These are phyloP conservation scores for Ichneumon xanthorius DNA, from an alignment of 2,888 invertebrate species.

Conservation along the genomic window DNA sequence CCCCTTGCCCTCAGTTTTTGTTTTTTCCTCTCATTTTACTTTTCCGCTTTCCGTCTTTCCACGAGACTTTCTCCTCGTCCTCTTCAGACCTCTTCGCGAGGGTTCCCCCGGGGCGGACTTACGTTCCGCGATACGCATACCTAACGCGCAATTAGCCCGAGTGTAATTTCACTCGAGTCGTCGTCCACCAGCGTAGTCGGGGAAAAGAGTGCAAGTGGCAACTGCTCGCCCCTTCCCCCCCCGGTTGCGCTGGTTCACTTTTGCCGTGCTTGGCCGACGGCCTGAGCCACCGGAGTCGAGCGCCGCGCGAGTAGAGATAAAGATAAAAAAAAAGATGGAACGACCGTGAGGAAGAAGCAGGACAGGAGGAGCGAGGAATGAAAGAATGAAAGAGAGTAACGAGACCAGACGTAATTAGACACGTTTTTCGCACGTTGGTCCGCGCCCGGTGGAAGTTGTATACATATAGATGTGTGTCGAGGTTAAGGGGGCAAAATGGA, in stretches of 20 bases:
- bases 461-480: conserved; percentile 4
- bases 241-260: neutral
- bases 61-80: conserved; percentile 9
- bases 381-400: conserved; percentile 48
- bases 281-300: conserved; percentile 30
- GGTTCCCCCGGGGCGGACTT: conserved; percentile 15
- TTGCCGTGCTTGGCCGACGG: conserved; percentile 17
- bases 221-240: neutral
- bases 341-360: neutral
- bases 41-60: neutral
- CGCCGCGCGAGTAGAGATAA: conserved; percentile 27
- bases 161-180: conserved; percentile 74
- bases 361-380: neutral
- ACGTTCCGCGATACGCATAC: conserved; percentile 69
- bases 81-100: neutral
- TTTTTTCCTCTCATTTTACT: conserved; percentile 8
- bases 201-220: conserved; percentile 31
- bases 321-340: conserved; percentile 17
- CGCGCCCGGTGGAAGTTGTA: neutral
- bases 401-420: conserved; percentile 46
- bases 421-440: neutral
- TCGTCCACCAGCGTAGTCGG: conserved; percentile 21
- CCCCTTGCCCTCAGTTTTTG: neutral
- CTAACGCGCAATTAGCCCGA: conserved; percentile 74
- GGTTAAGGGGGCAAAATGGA: neutral